Evolutionary conservation across 2,797 vertebrate genomes (phyloP), one percentile per base, ranked within the genome.

Genomic region (Manis crassicaudata): DNA sequence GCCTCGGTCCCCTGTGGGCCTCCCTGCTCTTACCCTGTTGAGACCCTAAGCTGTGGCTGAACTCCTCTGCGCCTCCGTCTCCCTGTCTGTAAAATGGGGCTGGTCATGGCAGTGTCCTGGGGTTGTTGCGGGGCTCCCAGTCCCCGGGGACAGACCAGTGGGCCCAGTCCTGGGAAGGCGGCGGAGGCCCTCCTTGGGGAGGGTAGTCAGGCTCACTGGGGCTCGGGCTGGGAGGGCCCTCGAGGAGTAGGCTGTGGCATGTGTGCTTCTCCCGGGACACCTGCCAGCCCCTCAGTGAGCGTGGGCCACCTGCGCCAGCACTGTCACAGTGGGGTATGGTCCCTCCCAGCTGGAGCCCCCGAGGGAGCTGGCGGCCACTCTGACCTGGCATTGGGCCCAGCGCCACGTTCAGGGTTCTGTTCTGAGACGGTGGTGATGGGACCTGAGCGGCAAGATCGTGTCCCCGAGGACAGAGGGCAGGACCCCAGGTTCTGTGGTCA

Each of bases 341-440:
- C 0, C 56, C 29, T 29, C 46, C 0, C 37, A 11, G 29, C 35
- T 1, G 10, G 35, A 0, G 5, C 46, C 10, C 46, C 46, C 46
- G 46, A 2, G 11, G 68, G 65, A 35, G 40, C 40, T 62, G 14
- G 20, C n/a, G 0, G 18, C 11, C 60, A 7, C 43, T 43, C 68
- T 7, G 17, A 5, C 20, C 3, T 54, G n/a, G 9, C 40, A 2
- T 62, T 5, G 46, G 46, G 23, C 77, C 67, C 37, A 7, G 3
- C 12, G 16, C 1, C 81, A 56, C 63, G 76, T 92, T 81, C 70
- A 87, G 40, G 68, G 81, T 80, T 35, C 90, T 97, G 95, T 96
- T 52, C 50, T 12, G 50, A n/a, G 23, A 32, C 13, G 3, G 37
- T 10, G 13, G 23, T 0, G 3, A 7, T 23, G 68, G 37, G 40